Base-by-base conservation (phyloP, 2,113 vertebrate genomes). In the Ardeotis arabs region DNA sequence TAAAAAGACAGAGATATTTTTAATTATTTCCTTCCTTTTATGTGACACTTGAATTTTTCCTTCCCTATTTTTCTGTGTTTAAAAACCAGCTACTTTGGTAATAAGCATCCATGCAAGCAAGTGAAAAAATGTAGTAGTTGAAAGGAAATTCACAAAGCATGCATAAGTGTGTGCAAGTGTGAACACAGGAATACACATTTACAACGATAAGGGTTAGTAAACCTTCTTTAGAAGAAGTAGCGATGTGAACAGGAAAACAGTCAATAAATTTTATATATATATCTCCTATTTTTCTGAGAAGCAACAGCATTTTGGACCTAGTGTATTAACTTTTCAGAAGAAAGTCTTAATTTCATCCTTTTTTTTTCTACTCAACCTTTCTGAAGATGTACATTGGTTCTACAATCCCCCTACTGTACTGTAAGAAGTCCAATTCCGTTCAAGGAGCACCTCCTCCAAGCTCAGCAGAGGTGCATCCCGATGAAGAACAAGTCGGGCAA, bases 101-200 rank as follows among this genome's bases (percentile, higher is more conserved):
- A 53, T 53, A 24, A 68, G 5, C 6, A 63, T 19, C 9, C 44
- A 33, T 24, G 10, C 7, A 79, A 89, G 58, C 5, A 92, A 88
- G 70, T 17, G 4, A 16, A 39, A 39, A 84, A 67, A 67, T 45
- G 5, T 22, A 31, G 15, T 41, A 69, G 41, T 15, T 58, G 55
- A 83, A 31, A 79, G 24, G n/a, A 93, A 87, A 84, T 59, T 81
- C 33, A 63, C 14, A 58, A 87, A 62, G 7, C 18, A n/a, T 11
- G 12, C 21, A 9, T 72, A 21, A 41, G 5, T 19, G 6, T 35
- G 22, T 35, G 41, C 28, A 79, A 9, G 5, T 66, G 27, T 73
- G n/a, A 62, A 66, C 0, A 0, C 31, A 47, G 55, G 21, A 64
- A 53, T 67, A 50, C 1, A 49, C 6, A 37, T 45, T 74, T 13